phyloP scores from a whole-genome alignment of 2,797 vertebrate species.

The Hippocampus kuda region DNA sequence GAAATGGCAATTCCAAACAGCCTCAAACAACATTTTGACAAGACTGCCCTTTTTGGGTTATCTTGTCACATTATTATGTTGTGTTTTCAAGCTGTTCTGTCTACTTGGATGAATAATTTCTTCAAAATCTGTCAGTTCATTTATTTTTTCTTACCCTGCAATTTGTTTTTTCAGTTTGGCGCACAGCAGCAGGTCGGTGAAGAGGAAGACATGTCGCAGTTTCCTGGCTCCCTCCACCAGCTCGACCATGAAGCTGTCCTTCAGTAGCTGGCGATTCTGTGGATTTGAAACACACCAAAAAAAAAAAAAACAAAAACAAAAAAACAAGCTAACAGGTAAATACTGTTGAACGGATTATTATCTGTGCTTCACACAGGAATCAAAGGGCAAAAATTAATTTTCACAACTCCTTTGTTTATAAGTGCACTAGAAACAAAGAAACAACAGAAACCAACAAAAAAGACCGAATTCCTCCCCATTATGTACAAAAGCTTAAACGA shows the following conservation, averaged over 20 bases:
- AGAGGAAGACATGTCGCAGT: slow-evolving; percentile 92
- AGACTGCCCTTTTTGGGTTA: too few relatives aligned
- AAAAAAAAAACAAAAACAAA: too few relatives aligned
- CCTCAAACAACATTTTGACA: too few relatives aligned
- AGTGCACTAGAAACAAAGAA: not conserved
- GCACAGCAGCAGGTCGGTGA: slow-evolving; percentile 92
- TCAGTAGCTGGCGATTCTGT: slow-evolving; percentile 92
- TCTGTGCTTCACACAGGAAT: not conserved
- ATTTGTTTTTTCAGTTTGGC: slow-evolving; percentile 98
- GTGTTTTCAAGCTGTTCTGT: not conserved
- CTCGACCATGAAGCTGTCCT: slow-evolving; percentile 98
- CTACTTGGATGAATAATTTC: not conserved
- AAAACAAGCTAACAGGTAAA: not conserved
- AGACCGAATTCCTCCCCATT: not conserved
- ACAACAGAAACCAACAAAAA: not conserved
- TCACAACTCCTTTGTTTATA: not conserved
- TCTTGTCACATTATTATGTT: too few relatives aligned
- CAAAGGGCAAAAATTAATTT: not conserved
- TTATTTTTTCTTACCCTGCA: slow-evolving; percentile 78
- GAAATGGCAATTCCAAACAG: too few relatives aligned
- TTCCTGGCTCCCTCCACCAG: slow-evolving; percentile 94
- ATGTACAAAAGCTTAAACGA: not conserved
- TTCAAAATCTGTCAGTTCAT: not conserved
- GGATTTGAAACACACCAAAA: not conserved
- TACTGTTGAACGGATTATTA: slow-evolving; percentile 8